Evolutionary conservation across 30 jellyfish, hydroid and myxozoan genomes (phyloP).

Genomic region (Rhopilema esculentum): DNA sequence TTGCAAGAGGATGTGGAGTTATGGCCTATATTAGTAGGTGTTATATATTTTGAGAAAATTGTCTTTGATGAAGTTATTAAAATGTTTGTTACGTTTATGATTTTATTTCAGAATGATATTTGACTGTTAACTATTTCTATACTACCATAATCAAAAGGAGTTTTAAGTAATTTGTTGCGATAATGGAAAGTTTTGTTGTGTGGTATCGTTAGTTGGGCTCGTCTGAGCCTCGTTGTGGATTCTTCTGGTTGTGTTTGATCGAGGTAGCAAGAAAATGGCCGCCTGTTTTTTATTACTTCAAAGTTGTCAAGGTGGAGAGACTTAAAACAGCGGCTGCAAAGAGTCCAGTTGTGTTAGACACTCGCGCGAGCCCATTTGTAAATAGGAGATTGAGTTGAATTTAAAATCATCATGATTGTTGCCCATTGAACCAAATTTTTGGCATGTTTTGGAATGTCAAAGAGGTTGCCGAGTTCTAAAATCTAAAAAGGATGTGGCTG

Average conservation of each 20-base stretch:
- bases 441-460: too few species aligned
- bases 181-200: background rate
- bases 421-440: background rate
- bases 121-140: background rate
- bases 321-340: too few species aligned
- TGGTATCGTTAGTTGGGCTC: background rate
- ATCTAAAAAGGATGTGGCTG: too few species aligned
- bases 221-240: background rate
- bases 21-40: background rate
- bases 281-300: background rate
- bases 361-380: background rate
- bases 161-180: background rate
- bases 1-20: background rate
- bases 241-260: background rate
- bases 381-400: background rate
- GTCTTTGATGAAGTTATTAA: slow-evolving; percentile 2
- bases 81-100: slow-evolving; percentile 26
- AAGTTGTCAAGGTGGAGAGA: background rate
- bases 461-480: background rate
- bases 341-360: background rate
- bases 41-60: background rate
- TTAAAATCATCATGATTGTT: background rate
- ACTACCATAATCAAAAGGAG: background rate
- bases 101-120: slow-evolving; percentile 6
- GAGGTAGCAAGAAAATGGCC: background rate